phyloP scores from a whole-genome alignment of 2,888 invertebrate genomes.

The Drosophila lacicola region DNA sequence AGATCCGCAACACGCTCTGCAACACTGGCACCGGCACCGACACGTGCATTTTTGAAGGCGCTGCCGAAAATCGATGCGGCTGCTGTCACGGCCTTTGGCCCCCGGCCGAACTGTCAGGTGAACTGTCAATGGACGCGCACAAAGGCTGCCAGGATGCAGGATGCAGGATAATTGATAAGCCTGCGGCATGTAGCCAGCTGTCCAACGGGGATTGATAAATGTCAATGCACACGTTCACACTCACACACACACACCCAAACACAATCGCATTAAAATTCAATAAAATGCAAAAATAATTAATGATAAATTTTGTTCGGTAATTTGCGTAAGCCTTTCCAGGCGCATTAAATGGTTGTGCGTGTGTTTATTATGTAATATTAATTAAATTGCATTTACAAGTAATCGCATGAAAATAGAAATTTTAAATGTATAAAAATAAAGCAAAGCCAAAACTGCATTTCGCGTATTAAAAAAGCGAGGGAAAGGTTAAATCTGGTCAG shows the following conservation, averaged over 20 bases:
- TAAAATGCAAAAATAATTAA: conserved; percentile 43
- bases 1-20: too few relatives aligned
- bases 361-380: conserved; percentile 28
- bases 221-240: conserved; percentile 12
- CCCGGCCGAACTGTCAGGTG: conserved; percentile 9
- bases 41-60: not conserved
- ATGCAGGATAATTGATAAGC: conserved; percentile 54
- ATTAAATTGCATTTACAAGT: conserved; percentile 48
- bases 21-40: not conserved
- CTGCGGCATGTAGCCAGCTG: conserved; percentile 34
- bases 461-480: not conserved
- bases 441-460: not conserved
- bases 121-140: conserved; percentile 21
- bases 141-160: not conserved
- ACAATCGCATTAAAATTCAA: conserved; percentile 43
- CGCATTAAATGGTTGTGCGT: conserved; percentile 7
- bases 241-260: not conserved
- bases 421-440: not conserved
- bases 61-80: not conserved
- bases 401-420: conserved; percentile 33
- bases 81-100: conserved; percentile 2
- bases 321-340: conserved; percentile 37
- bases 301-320: conserved; percentile 21
- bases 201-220: conserved; percentile 28
- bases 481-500: too few relatives aligned